Evolutionary conservation across 2,888 invertebrate species (phyloP), one percentile per base, ranked within the genome.

Genomic region (Tridacna gigas): DNA sequence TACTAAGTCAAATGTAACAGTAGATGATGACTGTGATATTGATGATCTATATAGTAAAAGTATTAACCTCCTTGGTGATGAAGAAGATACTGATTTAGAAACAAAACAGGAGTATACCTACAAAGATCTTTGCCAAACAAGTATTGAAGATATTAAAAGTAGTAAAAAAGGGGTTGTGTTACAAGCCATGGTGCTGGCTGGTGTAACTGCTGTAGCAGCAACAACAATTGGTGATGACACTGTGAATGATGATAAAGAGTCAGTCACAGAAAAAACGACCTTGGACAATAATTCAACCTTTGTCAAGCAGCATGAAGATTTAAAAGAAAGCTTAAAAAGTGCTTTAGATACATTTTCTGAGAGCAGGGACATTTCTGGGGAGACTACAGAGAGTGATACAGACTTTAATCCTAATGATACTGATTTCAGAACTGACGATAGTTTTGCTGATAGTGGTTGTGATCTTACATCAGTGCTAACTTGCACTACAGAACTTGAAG

Each of bases 111-210:
- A 65, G 7, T 80, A 18, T 47, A 45, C 75, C n/a, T 75, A 75
- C 65, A 75, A 63, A 60, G 79, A 86, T 26, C 48, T 76, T 15
- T 83, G 80, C 63, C 66, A 74, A 51, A 61, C 69, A 60, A 83
- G 80, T 79, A 86, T 86, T 73, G 80, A 86, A 45, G 76, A 79
- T 45, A 78, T 85, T n/a, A 74, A 75, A 74, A 28, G 26, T 28
- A 65, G 60, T 48, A 78, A 81, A 67, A 73, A 66, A 61, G 79
- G 69, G 77, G 82, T 80, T n/a, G 81, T 87, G 26, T 20, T 84
- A n/a, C 82, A 84, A 60, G 87, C 87, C 26, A 77, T 74, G 37
- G 74, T 87, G 4, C 66, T 83, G 77, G 87, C 87, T 22, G 87
- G 87, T 47, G 80, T 87, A 18, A 67, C 85, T 65, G 85, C 85